Conservation (phyloP, 1,140 invertebrate species). For the Cyphomyrmex costatus region DNA sequence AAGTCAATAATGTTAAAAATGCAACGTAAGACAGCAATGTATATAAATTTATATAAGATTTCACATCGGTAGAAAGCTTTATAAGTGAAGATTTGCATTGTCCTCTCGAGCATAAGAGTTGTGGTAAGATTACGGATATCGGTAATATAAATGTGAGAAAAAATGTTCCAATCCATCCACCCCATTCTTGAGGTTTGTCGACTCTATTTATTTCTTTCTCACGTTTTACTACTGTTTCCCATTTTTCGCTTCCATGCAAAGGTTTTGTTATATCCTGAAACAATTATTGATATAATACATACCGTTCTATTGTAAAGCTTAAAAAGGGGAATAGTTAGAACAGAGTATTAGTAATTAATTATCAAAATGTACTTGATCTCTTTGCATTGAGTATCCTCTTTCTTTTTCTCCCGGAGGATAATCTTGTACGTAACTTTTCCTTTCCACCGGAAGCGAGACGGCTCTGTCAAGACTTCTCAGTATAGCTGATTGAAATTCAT, state of each 20-base stretch:
- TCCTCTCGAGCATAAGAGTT: constrained; percentile 80
- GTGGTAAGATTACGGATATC: constrained; percentile 75
- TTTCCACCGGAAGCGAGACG: constrained; percentile 82
- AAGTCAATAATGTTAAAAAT: constrained; percentile 74
- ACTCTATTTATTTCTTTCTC: constrained; percentile 79
- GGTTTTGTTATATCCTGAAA: constrained; percentile 76
- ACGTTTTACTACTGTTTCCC: constrained; percentile 74
- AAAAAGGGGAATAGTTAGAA: neutral
- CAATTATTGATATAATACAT: constrained; percentile 26
- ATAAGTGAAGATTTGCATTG: constrained; percentile 74
- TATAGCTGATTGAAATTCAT: constrained; percentile 71
- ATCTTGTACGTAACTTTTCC: constrained; percentile 76
- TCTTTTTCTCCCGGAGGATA: constrained; percentile 76
- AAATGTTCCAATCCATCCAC: constrained; percentile 81
- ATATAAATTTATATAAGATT: constrained; percentile 77
- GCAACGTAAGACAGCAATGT: constrained; percentile 76
- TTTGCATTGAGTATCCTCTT: constrained; percentile 82
- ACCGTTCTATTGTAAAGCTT: neutral
- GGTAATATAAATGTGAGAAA: constrained; percentile 78
- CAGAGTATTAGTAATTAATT: neutral
- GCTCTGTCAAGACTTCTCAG: constrained; percentile 80
- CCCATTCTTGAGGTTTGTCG: constrained; percentile 83
- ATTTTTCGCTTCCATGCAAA: constrained; percentile 68
- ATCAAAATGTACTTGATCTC: constrained; percentile 77
- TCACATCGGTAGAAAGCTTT: constrained; percentile 75